Evolutionary conservation across 2,888 invertebrate species (phyloP), one percentile per base, ranked within the genome.

Genomic region (Caenorhabditis sp.): DNA sequence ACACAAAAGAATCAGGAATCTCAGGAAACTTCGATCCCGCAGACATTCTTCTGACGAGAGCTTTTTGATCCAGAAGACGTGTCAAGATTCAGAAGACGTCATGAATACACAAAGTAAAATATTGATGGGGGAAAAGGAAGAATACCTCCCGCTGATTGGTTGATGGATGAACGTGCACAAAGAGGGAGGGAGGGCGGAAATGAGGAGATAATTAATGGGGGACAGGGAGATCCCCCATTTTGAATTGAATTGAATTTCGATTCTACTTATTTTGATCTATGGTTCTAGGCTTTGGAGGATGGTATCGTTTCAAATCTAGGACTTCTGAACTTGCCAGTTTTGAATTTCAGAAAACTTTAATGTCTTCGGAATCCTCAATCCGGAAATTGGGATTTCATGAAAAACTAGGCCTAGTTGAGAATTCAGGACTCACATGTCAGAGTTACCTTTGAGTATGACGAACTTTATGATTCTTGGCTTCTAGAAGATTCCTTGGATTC

Each of bases 91-190:
- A 49, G 49, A 22, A 22, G 49, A 49, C 49, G 22, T 49, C n/a
- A 16, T 3, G 8, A 35, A 6, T 35, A 7, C 44, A 44, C 16
- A 16, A 14, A 16, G n/a, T 12, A 22, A 2, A n/a, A n/a, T n/a
- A n/a, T n/a, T n/a, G n/a, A n/a, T n/a, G 16, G 24, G 63, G 26
- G 19, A 7, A 8, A 24, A 10, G 19, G 28, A 12, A 24, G 68
- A 51, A 38, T 35, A 41, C 56, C 38, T 69, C 69, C 69, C 19
- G 72, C 72, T 72, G 72, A 72, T 72, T 72, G 1, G 16, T 41
- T 59, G 72, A 72, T 72, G 47, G 59, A 72, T 59, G 59, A 31
- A 58, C 31, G 28, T 10, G 35, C 22, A 31, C 8, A 28, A 16
- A 38, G 6, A 7, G 35, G 35, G 59, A 58, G 31, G 22, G 31